Percentiles rank a stretch among this genome's conserved stretches.
Evolutionary conservation across 2,888 invertebrate genomes (phyloP).

Genomic region (Aromia moschata): DNA sequence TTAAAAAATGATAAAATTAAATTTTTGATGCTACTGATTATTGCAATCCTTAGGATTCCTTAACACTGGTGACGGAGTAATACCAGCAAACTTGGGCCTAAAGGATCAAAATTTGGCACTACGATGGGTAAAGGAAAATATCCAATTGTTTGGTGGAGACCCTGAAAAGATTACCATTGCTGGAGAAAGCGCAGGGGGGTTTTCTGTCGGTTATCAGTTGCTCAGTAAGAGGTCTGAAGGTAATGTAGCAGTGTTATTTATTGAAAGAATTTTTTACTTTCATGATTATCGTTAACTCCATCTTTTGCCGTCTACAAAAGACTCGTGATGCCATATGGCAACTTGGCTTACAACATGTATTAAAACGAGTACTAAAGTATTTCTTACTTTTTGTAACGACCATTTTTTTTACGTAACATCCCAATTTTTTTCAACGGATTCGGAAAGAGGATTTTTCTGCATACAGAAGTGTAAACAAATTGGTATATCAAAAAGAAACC

Average conservation of each 20-base stretch:
- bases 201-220: conserved; percentile 1
- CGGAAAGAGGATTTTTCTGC: too few relatives aligned
- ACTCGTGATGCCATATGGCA: too few relatives aligned
- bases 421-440: too few relatives aligned
- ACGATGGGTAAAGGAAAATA: conserved; percentile 25
- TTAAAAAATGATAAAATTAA: too few relatives aligned
- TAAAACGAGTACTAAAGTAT: too few relatives aligned
- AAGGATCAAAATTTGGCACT: conserved; percentile 22
- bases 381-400: too few relatives aligned
- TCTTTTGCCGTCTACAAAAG: too few relatives aligned
- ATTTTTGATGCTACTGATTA: too few relatives aligned
- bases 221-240: conserved; percentile 15
- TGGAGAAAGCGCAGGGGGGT: conserved; percentile 21
- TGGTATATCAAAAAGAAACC: too few relatives aligned
- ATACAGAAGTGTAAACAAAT: too few relatives aligned
- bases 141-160: conserved; percentile 30
- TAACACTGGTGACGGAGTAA: conserved; percentile 22
- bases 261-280: not conserved
- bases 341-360: too few relatives aligned
- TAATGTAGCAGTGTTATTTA: conserved; percentile 12
- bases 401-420: too few relatives aligned
- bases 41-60: conserved; percentile 29
- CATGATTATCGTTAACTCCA: not conserved
- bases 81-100: conserved; percentile 21
- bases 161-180: conserved; percentile 18